These are phyloP conservation scores for Sicus ferrugineus DNA, from an alignment of 2,888 invertebrate genomes.

Conservation along the genomic window DNA sequence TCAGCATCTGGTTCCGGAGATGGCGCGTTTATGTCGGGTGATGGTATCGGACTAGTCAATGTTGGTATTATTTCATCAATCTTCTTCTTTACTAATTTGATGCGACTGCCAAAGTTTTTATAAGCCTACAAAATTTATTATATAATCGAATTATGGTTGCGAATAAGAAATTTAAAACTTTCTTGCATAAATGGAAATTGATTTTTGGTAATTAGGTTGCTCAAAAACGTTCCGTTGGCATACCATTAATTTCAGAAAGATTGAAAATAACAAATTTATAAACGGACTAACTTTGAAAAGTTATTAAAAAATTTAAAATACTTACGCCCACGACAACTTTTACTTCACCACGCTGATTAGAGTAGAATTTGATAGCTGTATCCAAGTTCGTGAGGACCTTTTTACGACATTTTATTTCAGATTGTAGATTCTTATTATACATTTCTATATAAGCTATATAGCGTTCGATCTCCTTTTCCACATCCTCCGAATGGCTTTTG, in stretches of 20 bases:
- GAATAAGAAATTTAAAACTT: too few relatives aligned
- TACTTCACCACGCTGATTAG: conserved; percentile 90
- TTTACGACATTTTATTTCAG: conserved; percentile 83
- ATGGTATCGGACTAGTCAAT: conserved; percentile 72
- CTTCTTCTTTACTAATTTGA: conserved; percentile 85
- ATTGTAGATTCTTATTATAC: conserved; percentile 80
- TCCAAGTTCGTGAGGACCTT: conserved; percentile 79
- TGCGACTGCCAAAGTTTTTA: conserved; percentile 89
- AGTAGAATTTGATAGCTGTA: conserved; percentile 86
- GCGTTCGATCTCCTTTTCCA: conserved; percentile 85
- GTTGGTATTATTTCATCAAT: conserved; percentile 81
- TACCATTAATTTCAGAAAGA: background rate
- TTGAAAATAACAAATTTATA: background rate
- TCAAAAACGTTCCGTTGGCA: too few relatives aligned
- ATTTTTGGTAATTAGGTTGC: too few relatives aligned
- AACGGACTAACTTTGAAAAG: too few relatives aligned
- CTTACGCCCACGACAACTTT: conserved; percentile 94
- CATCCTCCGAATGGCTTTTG: conserved; percentile 84
- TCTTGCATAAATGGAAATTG: too few relatives aligned
- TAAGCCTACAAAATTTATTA: conserved; percentile 76
- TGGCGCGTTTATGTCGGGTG: conserved; percentile 72
- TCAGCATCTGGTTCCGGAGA: conserved; percentile 86
- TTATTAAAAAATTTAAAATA: conserved; percentile 45
- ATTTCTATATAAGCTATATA: conserved; percentile 81
- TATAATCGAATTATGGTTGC: background rate